A percentile compares a stretch with the other conserved stretches of the same genome.
Conservation (phyloP, 1,140 invertebrate genomes). For the Nymphalis io region DNA sequence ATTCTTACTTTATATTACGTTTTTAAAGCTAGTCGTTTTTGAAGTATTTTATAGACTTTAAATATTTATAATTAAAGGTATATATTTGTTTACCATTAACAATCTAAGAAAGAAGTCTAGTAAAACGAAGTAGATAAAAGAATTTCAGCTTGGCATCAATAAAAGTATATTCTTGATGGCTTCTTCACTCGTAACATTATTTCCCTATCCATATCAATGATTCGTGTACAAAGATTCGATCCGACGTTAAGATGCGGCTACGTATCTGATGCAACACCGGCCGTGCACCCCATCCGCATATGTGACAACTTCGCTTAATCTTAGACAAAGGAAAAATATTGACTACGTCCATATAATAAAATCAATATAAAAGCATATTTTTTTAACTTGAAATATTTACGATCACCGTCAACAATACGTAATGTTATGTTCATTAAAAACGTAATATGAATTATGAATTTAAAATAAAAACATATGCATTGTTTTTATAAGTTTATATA, state of each 20-base stretch:
- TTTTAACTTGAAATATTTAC: conserved; percentile 3
- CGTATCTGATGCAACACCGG: conserved; percentile 3
- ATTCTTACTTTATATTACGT: too few relatives aligned
- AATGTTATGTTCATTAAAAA: neutral
- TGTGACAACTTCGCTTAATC: conserved; percentile 1
- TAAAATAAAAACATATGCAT: too few relatives aligned
- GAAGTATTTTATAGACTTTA: too few relatives aligned
- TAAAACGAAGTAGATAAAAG: too few relatives aligned
- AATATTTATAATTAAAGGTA: too few relatives aligned
- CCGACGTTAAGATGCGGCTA: conserved; percentile 2
- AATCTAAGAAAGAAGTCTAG: too few relatives aligned
- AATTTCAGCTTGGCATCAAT: neutral
- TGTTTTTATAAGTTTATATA: neutral
- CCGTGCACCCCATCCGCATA: conserved; percentile 5
- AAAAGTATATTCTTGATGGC: neutral
- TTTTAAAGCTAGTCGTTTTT: too few relatives aligned
- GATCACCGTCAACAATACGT: neutral
- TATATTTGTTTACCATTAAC: too few relatives aligned
- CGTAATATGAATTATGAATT: neutral
- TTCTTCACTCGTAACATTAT: conserved; percentile 4
- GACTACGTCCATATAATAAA: neutral
- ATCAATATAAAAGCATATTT: neutral
- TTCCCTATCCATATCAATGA: conserved; percentile 5
- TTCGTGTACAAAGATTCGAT: too few relatives aligned
- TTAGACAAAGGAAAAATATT: conserved; percentile 3